A percentile compares a stretch with the other conserved stretches of the same genome.
phyloP scores from a whole-genome alignment of 30 jellyfish, hydroid and myxozoan species.

The Catostylus mosaicus region DNA sequence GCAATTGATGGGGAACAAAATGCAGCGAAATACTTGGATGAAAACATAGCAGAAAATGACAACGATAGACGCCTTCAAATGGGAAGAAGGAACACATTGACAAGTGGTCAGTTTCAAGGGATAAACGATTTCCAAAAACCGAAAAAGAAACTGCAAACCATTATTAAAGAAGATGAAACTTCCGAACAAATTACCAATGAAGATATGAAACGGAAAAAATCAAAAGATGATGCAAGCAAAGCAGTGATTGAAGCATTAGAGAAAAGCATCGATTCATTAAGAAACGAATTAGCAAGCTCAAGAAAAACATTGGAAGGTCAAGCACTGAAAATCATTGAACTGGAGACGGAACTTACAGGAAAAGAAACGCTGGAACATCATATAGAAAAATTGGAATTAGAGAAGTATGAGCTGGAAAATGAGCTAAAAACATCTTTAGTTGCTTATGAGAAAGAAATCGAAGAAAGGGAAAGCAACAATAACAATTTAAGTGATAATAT shows the following conservation, averaged over 20 bases:
- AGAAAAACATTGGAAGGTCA: constrained; percentile 30
- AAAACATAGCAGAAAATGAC: background rate
- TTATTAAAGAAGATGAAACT: background rate
- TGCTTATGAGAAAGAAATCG: constrained; percentile 32
- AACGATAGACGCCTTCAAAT: background rate
- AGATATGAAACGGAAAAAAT: background rate
- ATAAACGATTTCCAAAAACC: background rate
- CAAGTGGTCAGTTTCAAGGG: background rate
- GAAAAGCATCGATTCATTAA: constrained; percentile 35
- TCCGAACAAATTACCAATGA: background rate
- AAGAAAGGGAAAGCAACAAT: constrained; percentile 6
- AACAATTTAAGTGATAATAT: constrained; percentile 13
- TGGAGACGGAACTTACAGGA: constrained; percentile 46
- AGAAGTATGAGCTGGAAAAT: constrained; percentile 14
- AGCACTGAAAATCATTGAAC: constrained; percentile 35
- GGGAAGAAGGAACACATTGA: constrained; percentile 2
- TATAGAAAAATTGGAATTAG: constrained; percentile 12
- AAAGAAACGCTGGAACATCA: constrained; percentile 22
- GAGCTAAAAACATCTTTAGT: constrained; percentile 10
- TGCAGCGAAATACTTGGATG: background rate
- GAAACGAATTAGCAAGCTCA: constrained; percentile 48
- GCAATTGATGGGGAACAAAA: background rate
- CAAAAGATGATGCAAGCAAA: background rate
- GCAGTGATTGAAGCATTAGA: constrained; percentile 29
- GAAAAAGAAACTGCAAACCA: background rate